Evolutionary conservation across 1,140 invertebrate species (phyloP).

Genomic region (Drosophila lacertosa): DNA sequence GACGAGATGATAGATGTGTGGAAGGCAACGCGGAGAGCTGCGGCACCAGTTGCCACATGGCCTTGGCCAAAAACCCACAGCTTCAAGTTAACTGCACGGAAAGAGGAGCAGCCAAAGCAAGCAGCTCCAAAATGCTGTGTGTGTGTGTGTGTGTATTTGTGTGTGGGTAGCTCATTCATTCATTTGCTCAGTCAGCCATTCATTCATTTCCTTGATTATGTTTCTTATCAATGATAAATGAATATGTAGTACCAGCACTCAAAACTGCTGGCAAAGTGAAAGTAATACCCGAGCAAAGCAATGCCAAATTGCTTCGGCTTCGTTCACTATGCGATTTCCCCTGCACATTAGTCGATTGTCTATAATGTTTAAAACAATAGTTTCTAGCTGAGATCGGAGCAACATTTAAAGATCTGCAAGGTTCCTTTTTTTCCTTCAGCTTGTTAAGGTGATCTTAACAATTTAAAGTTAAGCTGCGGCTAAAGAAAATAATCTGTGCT

Average conservation of each 20-base stretch:
- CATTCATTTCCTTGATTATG: constrained; percentile 82
- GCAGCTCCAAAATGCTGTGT: not conserved
- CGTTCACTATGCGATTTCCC: not conserved
- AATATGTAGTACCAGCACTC: constrained; percentile 75
- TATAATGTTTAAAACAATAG: not conserved
- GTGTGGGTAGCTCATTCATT: constrained; percentile 64
- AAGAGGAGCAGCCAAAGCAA: not conserved
- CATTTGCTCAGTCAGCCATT: constrained; percentile 78
- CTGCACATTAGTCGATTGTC: constrained; percentile 1
- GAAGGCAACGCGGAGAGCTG: constrained; percentile 27
- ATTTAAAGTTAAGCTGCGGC: too few species aligned
- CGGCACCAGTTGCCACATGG: constrained; percentile 69
- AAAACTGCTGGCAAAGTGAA: constrained; percentile 76
- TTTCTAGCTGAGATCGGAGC: not conserved
- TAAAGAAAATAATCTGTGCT: too few species aligned
- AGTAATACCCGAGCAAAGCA: constrained; percentile 53
- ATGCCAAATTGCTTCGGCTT: constrained; percentile 11
- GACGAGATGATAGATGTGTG: constrained; percentile 62
- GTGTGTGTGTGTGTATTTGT: constrained; percentile 19
- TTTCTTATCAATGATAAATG: constrained; percentile 82
- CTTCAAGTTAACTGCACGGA: constrained; percentile 46
- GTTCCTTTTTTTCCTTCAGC: too few species aligned
- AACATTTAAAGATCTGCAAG: too few species aligned
- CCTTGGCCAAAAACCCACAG: constrained; percentile 58
- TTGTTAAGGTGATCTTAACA: too few species aligned